Evolutionary conservation across 2,888 invertebrate species (phyloP).

Genomic region (Caradrina clavipalpis): DNA sequence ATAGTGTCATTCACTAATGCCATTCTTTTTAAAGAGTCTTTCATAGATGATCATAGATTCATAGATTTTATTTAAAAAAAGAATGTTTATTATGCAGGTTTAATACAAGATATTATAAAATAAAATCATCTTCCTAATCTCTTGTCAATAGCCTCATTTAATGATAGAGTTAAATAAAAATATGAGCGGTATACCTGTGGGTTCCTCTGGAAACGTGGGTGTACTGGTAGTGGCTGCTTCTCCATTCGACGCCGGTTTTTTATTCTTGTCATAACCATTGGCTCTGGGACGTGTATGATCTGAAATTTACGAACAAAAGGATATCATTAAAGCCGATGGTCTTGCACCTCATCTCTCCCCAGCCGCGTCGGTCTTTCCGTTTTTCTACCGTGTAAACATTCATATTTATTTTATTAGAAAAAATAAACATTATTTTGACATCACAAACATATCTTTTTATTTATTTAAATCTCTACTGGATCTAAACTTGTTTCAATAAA

Average conservation of each 20-base stretch:
- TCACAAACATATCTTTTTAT: too few relatives aligned
- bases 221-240: slow-evolving; percentile 68
- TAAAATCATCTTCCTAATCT: background rate
- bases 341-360: background rate
- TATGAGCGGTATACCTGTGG: slow-evolving; percentile 71
- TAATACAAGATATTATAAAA: background rate
- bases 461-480: too few relatives aligned
- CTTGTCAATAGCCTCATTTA: background rate
- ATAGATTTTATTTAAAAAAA: too few relatives aligned
- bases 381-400: too few relatives aligned
- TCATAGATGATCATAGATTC: too few relatives aligned
- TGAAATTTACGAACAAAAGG: slow-evolving; percentile 60
- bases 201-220: slow-evolving; percentile 79
- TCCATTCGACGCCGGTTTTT: slow-evolving; percentile 76
- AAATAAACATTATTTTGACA: too few relatives aligned
- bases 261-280: slow-evolving; percentile 83
- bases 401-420: too few relatives aligned
- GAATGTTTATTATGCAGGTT: background rate
- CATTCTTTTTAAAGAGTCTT: too few relatives aligned
- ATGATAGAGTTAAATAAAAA: background rate
- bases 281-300: slow-evolving; percentile 83
- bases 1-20: too few relatives aligned
- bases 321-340: too few relatives aligned
- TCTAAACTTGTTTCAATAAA: too few relatives aligned
- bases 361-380: background rate